These are phyloP conservation scores for Oceanodroma leucorhoa DNA, from an alignment of 2,797 vertebrate species.

Conservation along the genomic window DNA sequence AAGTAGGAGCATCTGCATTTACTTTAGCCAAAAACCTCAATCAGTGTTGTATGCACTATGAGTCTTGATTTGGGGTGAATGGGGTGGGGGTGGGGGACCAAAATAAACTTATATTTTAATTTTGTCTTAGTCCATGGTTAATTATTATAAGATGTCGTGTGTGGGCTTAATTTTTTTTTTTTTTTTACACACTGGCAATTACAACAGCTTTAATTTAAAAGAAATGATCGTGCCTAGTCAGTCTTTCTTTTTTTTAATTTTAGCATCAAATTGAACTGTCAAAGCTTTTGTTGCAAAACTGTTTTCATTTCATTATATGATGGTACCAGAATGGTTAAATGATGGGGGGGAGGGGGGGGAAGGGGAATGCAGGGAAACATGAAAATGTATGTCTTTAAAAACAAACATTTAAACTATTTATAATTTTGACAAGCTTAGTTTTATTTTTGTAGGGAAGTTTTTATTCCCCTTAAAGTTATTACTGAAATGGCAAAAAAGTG, in stretches of 20 bases:
- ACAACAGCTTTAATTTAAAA: slow-evolving; percentile 55
- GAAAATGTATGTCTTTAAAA: slow-evolving; percentile 66
- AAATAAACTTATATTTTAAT: slow-evolving; percentile 41
- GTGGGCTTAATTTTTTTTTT: neutral
- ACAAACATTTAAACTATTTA: slow-evolving; percentile 79
- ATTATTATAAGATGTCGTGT: slow-evolving; percentile 20
- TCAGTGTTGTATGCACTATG: slow-evolving; percentile 67
- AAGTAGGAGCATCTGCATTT: slow-evolving; percentile 58
- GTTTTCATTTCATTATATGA: slow-evolving; percentile 63
- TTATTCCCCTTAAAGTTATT: slow-evolving; percentile 77
- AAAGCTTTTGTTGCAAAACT: slow-evolving; percentile 58
- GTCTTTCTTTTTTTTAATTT: neutral
- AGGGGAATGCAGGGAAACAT: slow-evolving; percentile 53
- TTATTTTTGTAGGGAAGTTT: slow-evolving; percentile 81
- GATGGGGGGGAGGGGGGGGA: neutral
- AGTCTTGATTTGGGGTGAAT: slow-evolving; percentile 47
- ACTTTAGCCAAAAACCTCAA: slow-evolving; percentile 54
- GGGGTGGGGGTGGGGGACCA: slow-evolving; percentile 46
- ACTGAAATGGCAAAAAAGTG: slow-evolving; percentile 73
- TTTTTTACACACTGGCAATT: slow-evolving; percentile 60
- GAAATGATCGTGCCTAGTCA: neutral
- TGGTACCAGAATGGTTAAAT: slow-evolving; percentile 72
- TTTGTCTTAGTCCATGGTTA: slow-evolving; percentile 45
- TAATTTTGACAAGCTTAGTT: slow-evolving; percentile 76
- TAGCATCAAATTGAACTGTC: slow-evolving; percentile 57